A percentile compares a stretch with the other conserved stretches of the same genome.
Evolutionary conservation across 2,888 invertebrate species (phyloP).

Genomic region (Halictus quadricinctus): DNA sequence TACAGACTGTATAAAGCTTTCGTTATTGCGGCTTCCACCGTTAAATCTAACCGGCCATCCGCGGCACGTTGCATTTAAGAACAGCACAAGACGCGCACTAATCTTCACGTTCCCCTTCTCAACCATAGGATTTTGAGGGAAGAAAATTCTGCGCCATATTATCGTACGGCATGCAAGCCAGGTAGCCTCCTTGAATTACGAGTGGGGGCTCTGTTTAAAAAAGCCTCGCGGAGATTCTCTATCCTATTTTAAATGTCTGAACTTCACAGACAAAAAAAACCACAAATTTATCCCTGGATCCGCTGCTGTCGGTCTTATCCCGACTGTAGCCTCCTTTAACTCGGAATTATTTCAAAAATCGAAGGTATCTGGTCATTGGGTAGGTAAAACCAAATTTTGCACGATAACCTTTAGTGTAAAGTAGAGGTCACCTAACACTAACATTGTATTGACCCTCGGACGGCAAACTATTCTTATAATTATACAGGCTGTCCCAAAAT

Average conservation of each 20-base stretch:
- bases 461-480: too few species aligned
- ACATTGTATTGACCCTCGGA: not conserved
- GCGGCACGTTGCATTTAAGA: slow-evolving; percentile 55
- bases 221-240: not conserved
- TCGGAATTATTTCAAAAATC: not conserved
- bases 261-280: not conserved
- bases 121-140: slow-evolving; percentile 36
- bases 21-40: slow-evolving; percentile 55
- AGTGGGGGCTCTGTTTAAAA: slow-evolving; percentile 3
- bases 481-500: too few species aligned
- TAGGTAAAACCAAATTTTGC: not conserved
- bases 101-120: slow-evolving; percentile 54
- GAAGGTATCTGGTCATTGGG: not conserved
- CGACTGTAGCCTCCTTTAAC: not conserved
- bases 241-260: slow-evolving; percentile 4
- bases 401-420: not conserved
- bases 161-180: slow-evolving; percentile 36
- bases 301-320: not conserved
- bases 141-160: slow-evolving; percentile 32
- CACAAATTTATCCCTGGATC: slow-evolving; percentile 1
- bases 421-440: not conserved
- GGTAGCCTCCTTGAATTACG: slow-evolving; percentile 27
- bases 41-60: slow-evolving; percentile 43
- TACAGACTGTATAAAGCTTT: slow-evolving; percentile 50
- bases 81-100: slow-evolving; percentile 53